These are phyloP conservation scores for Encarsia formosa DNA, from an alignment of 2,888 invertebrate genomes.

Conservation along the genomic window DNA sequence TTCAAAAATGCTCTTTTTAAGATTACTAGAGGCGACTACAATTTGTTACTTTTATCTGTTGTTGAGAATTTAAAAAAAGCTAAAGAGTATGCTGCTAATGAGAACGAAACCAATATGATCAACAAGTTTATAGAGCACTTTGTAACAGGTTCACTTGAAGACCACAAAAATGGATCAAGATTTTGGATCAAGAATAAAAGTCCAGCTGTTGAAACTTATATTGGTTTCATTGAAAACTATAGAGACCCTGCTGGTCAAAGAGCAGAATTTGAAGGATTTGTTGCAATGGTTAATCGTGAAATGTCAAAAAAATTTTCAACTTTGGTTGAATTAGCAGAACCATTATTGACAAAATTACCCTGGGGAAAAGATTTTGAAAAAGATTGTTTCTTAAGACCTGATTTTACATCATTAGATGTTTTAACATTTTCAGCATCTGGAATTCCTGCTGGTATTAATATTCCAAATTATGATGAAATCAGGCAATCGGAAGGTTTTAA, in stretches of 20 bases:
- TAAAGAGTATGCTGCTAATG: conserved; percentile 68
- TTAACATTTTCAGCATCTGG: conserved; percentile 88
- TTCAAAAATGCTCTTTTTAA: conserved; percentile 66
- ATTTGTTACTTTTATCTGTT: conserved; percentile 66
- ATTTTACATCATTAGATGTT: conserved; percentile 94
- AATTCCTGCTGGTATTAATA: conserved; percentile 94
- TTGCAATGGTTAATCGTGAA: conserved; percentile 91
- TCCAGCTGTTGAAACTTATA: conserved; percentile 89
- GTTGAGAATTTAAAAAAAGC: conserved; percentile 70
- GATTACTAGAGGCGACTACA: conserved; percentile 79
- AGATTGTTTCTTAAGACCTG: conserved; percentile 85
- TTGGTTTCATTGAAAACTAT: conserved; percentile 90
- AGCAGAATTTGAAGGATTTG: conserved; percentile 95
- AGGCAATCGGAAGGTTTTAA: conserved; percentile 96
- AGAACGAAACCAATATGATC: conserved; percentile 76
- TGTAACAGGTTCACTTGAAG: conserved; percentile 72
- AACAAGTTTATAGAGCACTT: conserved; percentile 81
- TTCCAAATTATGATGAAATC: conserved; percentile 97
- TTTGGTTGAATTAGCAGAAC: conserved; percentile 78
- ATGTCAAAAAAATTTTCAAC: conserved; percentile 84
- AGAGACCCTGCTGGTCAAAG: conserved; percentile 90
- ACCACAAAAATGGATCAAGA: conserved; percentile 89
- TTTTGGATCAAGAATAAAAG: conserved; percentile 92
- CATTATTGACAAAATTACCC: conserved; percentile 74
- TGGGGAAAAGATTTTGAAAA: conserved; percentile 86